These are phyloP conservation scores for Xanthostigma xanthostigma DNA, from an alignment of 2,888 invertebrate species.

Conservation along the genomic window DNA sequence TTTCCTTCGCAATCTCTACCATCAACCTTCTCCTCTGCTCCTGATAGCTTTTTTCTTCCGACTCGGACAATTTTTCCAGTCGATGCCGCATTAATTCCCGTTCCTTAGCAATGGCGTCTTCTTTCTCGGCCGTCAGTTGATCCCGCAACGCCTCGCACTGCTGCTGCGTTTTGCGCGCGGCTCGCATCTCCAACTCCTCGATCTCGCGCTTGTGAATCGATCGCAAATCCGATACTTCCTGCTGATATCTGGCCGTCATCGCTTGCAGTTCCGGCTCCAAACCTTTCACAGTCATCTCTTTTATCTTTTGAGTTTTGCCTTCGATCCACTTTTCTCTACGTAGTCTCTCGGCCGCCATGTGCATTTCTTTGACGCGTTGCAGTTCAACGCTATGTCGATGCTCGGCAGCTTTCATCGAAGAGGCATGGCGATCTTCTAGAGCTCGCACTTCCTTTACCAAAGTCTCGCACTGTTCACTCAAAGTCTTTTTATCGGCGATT, in stretches of 20 bases:
- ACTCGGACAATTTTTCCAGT: conserved; percentile 38
- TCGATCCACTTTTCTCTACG: conserved; percentile 67
- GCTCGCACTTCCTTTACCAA: conserved; percentile 47
- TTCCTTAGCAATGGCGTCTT: conserved; percentile 43
- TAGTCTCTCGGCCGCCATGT: conserved; percentile 61
- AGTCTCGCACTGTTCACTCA: conserved; percentile 59
- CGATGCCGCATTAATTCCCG: conserved; percentile 40
- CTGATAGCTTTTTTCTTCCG: conserved; percentile 37
- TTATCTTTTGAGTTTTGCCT: conserved; percentile 71
- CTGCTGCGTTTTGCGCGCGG: conserved; percentile 43
- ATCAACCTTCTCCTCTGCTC: conserved; percentile 35
- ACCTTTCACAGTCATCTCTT: conserved; percentile 75
- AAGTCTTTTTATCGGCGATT: conserved; percentile 60
- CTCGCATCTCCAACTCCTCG: conserved; percentile 43
- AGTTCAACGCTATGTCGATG: conserved; percentile 64
- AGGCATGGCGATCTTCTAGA: conserved; percentile 48
- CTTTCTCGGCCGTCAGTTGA: conserved; percentile 44
- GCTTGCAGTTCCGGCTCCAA: conserved; percentile 70
- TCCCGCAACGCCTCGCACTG: conserved; percentile 43
- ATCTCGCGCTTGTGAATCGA: conserved; percentile 50
- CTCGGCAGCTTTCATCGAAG: conserved; percentile 51
- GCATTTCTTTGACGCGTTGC: conserved; percentile 58
- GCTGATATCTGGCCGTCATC: conserved; percentile 53
- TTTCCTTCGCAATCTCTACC: conserved; percentile 31
- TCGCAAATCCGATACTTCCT: conserved; percentile 51